These are phyloP conservation scores for Brachionus koreanus DNA, from an alignment of 1,140 invertebrate species.

Conservation along the genomic window DNA sequence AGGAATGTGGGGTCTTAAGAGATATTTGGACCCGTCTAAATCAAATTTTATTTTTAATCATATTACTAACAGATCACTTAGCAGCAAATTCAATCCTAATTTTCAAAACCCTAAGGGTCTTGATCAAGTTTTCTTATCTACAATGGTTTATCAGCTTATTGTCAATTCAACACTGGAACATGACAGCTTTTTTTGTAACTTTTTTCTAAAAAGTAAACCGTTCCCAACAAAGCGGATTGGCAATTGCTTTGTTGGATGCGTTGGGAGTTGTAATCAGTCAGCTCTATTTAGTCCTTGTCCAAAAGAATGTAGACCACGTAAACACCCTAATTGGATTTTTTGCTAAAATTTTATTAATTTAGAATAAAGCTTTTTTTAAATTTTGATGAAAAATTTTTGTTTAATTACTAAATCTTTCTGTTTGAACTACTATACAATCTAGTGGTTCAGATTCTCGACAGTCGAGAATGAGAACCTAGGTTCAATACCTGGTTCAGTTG, in stretches of 20 bases:
- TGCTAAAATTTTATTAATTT: not conserved
- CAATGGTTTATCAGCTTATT: not conserved
- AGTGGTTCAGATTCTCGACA: not conserved
- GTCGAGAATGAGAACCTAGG: not conserved
- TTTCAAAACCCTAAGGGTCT: not conserved
- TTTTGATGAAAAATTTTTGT: too few relatives aligned
- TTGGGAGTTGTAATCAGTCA: not conserved
- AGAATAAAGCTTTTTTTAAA: not conserved
- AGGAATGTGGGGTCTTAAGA: constrained; percentile 38
- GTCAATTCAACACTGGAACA: not conserved
- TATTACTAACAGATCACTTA: not conserved
- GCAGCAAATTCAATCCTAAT: not conserved
- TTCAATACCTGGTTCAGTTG: not conserved
- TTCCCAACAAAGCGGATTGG: constrained; percentile 10
- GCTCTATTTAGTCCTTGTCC: not conserved
- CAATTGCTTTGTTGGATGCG: constrained; percentile 5
- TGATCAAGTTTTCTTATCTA: constrained; percentile 18
- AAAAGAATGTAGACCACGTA: not conserved
- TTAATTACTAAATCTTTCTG: not conserved
- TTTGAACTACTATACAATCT: not conserved
- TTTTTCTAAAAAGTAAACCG: not conserved
- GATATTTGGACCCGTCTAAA: not conserved
- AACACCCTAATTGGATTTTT: constrained; percentile 6
- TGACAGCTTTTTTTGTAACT: constrained; percentile 13
- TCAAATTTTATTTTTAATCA: not conserved